phyloP scores from a whole-genome alignment of 2,113 vertebrate species.

The Sterna hirundo region DNA sequence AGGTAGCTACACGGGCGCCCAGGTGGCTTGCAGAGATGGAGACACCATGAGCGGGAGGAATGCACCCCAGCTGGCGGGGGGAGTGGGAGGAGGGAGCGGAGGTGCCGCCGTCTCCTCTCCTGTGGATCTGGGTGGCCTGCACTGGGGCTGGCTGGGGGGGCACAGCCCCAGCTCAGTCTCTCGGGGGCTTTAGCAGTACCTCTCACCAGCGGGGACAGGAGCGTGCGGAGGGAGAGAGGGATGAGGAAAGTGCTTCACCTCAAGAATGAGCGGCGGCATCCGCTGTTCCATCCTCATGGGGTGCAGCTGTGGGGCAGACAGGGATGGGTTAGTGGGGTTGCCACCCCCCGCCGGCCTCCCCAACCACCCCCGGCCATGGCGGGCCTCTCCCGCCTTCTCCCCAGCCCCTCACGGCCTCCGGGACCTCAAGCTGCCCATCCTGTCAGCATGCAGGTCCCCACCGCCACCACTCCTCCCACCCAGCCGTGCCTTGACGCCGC shows the following conservation, averaged over 20 bases:
- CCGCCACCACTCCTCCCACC: too few relatives aligned
- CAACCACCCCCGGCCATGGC: background rate
- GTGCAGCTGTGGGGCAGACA: slow-evolving; percentile 52
- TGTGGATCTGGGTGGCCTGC: background rate
- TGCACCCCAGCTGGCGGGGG: accelerated
- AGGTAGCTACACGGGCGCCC: accelerated
- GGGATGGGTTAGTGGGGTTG: background rate
- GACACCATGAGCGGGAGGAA: background rate
- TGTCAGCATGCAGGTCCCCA: accelerated
- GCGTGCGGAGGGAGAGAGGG: background rate
- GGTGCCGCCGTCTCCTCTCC: background rate
- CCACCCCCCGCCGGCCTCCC: background rate
- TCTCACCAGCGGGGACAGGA: background rate
- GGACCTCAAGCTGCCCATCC: background rate
- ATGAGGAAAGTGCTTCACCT: background rate
- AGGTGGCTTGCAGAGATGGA: background rate
- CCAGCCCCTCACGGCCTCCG: background rate
- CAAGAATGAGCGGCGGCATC: slow-evolving; percentile 27
- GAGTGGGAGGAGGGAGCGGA: accelerated
- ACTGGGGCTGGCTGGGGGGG: too few relatives aligned
- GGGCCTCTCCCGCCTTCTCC: background rate
- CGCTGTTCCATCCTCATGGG: slow-evolving; percentile 63
- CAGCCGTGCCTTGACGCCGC: background rate
- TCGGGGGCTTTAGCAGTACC: accelerated
- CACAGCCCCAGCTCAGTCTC: background rate